Conservation (phyloP, 2,113 vertebrate species). For the Phylloscopus trochiloides region DNA sequence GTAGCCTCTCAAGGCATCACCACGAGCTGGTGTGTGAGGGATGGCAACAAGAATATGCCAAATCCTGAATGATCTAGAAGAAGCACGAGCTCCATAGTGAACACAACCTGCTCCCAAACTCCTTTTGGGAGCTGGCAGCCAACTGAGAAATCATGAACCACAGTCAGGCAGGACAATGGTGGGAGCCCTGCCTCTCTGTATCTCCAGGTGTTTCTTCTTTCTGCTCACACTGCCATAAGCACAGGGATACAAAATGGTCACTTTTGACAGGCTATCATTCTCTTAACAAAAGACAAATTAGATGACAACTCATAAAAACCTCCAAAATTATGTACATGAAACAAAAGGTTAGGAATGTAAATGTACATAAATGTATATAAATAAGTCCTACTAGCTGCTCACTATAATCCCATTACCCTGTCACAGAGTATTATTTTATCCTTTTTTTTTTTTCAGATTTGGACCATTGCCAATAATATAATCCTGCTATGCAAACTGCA, state of each 20-base stretch:
- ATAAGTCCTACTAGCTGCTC: not conserved
- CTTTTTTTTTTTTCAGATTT: not conserved
- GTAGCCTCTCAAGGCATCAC: not conserved
- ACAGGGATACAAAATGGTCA: not conserved
- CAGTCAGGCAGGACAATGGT: not conserved
- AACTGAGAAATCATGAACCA: not conserved
- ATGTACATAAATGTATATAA: not conserved
- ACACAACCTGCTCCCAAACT: not conserved
- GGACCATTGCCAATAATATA: not conserved
- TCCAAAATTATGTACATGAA: not conserved
- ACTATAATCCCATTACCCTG: not conserved
- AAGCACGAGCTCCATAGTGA: not conserved
- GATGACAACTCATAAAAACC: not conserved
- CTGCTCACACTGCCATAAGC: not conserved
- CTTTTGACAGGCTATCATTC: not conserved
- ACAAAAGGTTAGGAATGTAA: not conserved
- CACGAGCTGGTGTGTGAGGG: accelerated
- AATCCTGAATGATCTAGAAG: not conserved
- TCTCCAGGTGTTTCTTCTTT: not conserved
- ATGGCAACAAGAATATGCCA: not conserved
- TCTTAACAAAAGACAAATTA: not conserved
- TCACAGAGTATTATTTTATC: not conserved
- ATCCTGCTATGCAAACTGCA: not conserved
- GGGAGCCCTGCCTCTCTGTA: not conserved
- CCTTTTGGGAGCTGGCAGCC: not conserved